Percentiles rank a stretch among this genome's conserved stretches.
These are phyloP conservation scores for Eospalax fontanierii DNA, from an alignment of 2,797 vertebrate species.

Conservation along the genomic window DNA sequence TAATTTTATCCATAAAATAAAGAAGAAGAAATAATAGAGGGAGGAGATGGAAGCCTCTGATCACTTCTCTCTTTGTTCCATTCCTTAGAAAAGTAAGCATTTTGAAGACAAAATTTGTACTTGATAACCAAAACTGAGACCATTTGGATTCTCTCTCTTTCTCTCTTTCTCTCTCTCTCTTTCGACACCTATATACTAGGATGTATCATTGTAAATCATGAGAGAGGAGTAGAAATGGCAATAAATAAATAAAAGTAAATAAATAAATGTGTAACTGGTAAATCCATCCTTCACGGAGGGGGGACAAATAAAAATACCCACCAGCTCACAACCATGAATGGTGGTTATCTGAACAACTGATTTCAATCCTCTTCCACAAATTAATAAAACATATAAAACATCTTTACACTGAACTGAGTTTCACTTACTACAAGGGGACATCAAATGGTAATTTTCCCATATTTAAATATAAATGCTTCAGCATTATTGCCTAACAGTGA, in stretches of 20 bases:
- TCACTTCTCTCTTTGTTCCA: not conserved
- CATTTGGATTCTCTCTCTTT: not conserved
- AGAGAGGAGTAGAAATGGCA: not conserved
- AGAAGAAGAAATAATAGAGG: not conserved
- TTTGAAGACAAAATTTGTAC: not conserved
- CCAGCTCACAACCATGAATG: not conserved
- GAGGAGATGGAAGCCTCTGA: not conserved
- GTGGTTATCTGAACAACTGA: not conserved
- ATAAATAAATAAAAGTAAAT: not conserved
- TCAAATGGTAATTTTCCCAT: not conserved
- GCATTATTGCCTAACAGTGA: not conserved
- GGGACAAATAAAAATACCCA: not conserved
- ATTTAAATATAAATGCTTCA: not conserved
- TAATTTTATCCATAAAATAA: constrained; percentile 1
- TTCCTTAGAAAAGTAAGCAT: not conserved
- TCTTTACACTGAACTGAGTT: constrained; percentile 15
- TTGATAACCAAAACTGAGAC: not conserved
- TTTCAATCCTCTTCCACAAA: not conserved
- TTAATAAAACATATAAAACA: not conserved
- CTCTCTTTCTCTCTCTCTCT: not conserved
- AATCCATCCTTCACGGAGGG: not conserved
- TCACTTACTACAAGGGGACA: not conserved
- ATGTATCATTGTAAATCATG: not conserved
- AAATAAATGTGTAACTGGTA: not conserved
- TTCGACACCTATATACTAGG: not conserved